Evolutionary conservation across 92 coral and sea anemone genomes (phyloP), one percentile per base, ranked within the genome.

Genomic region (Epizoanthus scotinus): DNA sequence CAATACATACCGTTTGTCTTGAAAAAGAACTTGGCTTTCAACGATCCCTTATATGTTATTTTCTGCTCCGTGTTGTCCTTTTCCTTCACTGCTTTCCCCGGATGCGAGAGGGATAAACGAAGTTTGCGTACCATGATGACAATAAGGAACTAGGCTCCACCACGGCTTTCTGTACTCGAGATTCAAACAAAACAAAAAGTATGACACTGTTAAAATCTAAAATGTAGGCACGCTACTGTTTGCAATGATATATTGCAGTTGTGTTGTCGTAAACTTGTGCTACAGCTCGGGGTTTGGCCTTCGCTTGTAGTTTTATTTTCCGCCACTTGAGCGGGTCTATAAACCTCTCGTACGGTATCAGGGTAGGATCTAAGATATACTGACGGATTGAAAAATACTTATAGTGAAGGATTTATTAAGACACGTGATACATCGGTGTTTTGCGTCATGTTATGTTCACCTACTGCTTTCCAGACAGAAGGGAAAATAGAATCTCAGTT

Each of bases 61-160:
- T 75, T 75, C 26, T 75, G 55, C 38, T 59, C 63, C 44, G 54
- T 7, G 9, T 14, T 58, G 26, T 75, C 81, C 2, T n/a, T 75
- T 59, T 36, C 68, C 26, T 21, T 75, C 68, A 36, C 81, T 58
- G 44, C 44, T 60, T 36, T 21, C 1, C 56, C 56, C 19, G 67
- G 81, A 75, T 75, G 81, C 12, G 81, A 38, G 47, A 75, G 44
- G 15, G 81, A 75, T 29, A 75, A 36, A 27, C 61, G 69, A 19
- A 75, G 50, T 40, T 58, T 75, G 24, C 81, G 52, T 12, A 67
- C 81, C 81, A 75, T 75, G 20, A 53, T n/a, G n/a, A n/a, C n/a
- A n/a, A n/a, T 59, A 40, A 59, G 24, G 2, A 25, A 28, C 7
- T 58, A 21, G 10, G 2, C n/a, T 38, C 22, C 67, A 58, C n/a